Evolutionary conservation across 2,797 vertebrate species (phyloP), one percentile per base, ranked within the genome.

Genomic region (Chiloscyllium punctatum): DNA sequence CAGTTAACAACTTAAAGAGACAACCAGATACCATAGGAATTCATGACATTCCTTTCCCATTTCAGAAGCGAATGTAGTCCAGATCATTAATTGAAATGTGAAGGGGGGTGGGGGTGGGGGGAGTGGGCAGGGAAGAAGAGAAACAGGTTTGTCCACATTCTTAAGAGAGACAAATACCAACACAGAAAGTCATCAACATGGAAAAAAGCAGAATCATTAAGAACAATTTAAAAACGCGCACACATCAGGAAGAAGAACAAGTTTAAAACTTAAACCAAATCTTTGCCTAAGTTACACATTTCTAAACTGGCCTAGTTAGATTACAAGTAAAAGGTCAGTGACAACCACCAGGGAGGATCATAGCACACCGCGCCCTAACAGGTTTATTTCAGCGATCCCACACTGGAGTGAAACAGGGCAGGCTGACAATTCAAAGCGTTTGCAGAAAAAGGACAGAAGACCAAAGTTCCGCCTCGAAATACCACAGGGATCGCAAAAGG

Each of bases 71-170:
- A 25, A 66, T 69, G 23, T 3, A 42, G 62, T 8, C 21, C 18
- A 92, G 18, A 4, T 62, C 62, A 68, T 62, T 7, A 42, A 21
- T 8, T 42, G 30, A 53, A 90, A 66, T 27, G 87, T 62, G 87
- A 62, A 57, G 57, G 57, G 57, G 9, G 57, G 57, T 11, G 2
- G 57, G 0, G 7, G 57, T n/a, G n/a, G n/a, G n/a, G n/a, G n/a
- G n/a, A n/a, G n/a, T n/a, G 57, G 3, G 6, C 53, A 57, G 8
- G 57, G 1, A 62, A 62, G 57, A 57, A 11, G 57, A 62, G 21
- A 21, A 92, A 42, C 66, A 92, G 90, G 90, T 92, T 92, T 37
- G 7, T 23, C 90, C 9, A 69, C 90, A 92, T 92, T 92, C 90
- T 69, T 69, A 62, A 53, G 33, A 37, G 62, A 30, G n/a, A 92